These are phyloP conservation scores for Dicycla oo DNA, from an alignment of 2,888 invertebrate species.

Conservation along the genomic window DNA sequence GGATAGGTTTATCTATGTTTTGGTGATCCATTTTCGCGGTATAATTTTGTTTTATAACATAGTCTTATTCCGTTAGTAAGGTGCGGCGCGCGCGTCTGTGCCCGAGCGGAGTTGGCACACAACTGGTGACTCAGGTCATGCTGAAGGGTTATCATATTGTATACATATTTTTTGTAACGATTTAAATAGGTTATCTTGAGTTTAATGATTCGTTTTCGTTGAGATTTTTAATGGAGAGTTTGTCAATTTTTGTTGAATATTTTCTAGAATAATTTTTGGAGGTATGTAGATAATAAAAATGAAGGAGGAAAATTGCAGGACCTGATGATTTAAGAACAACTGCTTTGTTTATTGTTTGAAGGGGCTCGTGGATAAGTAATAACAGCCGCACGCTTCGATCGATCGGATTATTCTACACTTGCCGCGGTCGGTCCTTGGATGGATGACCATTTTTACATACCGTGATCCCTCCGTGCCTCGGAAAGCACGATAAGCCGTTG, in stretches of 20 bases:
- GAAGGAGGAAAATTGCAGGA: background rate
- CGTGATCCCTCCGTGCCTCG: too few species aligned
- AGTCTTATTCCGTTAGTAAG: slow-evolving; percentile 21
- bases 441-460: too few species aligned
- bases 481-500: too few species aligned
- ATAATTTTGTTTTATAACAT: slow-evolving; percentile 39
- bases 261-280: background rate
- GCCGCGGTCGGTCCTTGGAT: too few species aligned
- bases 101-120: background rate
- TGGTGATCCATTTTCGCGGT: slow-evolving; percentile 70
- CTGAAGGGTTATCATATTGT: slow-evolving; percentile 50
- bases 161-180: slow-evolving; percentile 55
- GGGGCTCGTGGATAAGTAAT: too few species aligned
- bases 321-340: background rate
- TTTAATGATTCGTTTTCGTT: slow-evolving; percentile 34
- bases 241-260: background rate
- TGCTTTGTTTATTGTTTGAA: too few species aligned
- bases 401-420: too few species aligned
- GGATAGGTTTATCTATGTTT: slow-evolving; percentile 68
- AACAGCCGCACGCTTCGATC: too few species aligned
- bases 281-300: background rate
- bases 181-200: slow-evolving; percentile 66
- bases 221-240: slow-evolving; percentile 50
- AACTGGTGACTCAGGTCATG: slow-evolving; percentile 52
- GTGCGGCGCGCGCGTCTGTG: slow-evolving; percentile 35